Percentiles rank a stretch among this genome's conserved stretches.
These are phyloP conservation scores for Idaea straminata DNA, from an alignment of 2,888 invertebrate genomes.

Conservation along the genomic window DNA sequence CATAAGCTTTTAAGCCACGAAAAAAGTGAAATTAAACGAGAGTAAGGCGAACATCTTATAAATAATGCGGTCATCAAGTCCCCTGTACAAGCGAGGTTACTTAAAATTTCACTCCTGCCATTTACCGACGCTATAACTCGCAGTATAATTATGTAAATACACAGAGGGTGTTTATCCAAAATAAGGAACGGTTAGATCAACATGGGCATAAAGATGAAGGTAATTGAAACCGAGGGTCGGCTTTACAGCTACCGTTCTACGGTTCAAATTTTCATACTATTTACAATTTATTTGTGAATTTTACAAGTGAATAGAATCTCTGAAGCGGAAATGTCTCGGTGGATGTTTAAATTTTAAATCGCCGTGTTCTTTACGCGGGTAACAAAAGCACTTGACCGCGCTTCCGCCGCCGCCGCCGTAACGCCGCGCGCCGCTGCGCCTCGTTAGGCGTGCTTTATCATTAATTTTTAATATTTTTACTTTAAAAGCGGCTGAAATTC, in stretches of 20 bases:
- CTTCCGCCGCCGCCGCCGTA: too few relatives aligned
- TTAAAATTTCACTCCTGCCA: constrained; percentile 45
- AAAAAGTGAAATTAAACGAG: constrained; percentile 45
- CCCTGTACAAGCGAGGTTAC: constrained; percentile 35
- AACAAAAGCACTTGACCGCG: constrained; percentile 14
- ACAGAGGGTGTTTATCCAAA: constrained; percentile 29
- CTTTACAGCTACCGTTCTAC: constrained; percentile 11
- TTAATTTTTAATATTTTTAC: too few relatives aligned
- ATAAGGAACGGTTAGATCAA: constrained; percentile 33
- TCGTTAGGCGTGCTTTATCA: neutral
- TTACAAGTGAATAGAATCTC: constrained; percentile 19
- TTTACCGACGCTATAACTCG: constrained; percentile 39
- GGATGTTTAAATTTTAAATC: constrained; percentile 19
- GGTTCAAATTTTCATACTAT: constrained; percentile 31
- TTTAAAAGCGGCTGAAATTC: too few relatives aligned
- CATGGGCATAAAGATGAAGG: constrained; percentile 29
- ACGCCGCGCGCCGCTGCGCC: too few relatives aligned
- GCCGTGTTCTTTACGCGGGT: constrained; percentile 5
- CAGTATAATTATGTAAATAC: constrained; percentile 50
- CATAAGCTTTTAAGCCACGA: constrained; percentile 26
- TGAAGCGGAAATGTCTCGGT: constrained; percentile 13
- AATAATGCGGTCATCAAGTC: constrained; percentile 51
- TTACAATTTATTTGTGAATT: constrained; percentile 26
- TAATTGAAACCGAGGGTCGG: constrained; percentile 33
- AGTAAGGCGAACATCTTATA: constrained; percentile 47